Base-by-base conservation (phyloP, 2,797 vertebrate species). In the Chrysocyon brachyurus region DNA sequence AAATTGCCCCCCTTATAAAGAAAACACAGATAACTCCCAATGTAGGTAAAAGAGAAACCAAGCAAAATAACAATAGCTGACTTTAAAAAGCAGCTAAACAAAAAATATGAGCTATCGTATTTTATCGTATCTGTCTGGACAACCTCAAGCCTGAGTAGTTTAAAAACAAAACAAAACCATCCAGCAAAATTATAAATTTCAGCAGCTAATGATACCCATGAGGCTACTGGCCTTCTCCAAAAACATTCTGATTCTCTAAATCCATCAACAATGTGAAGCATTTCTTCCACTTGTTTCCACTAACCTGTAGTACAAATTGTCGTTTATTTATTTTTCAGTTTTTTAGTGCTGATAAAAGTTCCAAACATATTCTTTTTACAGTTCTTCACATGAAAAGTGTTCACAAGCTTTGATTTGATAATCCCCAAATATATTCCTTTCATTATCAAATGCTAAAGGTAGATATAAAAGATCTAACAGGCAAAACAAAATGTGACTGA, bases 111-210 rank as follows among this genome's bases (percentile, higher is more conserved):
- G 0, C n/a, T 68, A 73, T 81, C 11, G 11, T 15, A n/a, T 54
- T 0, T 1, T 46, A 0, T 17, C 75, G 1, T 89, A 57, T 90
- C 5, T 97, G 79, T 97, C 56, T 87, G 1, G 56, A 46, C 46
- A 56, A 59, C 16, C 52, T 24, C 3, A 94, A 88, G 11, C 8
- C 66, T 88, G 40, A 83, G 16, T n/a, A 61, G 40, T 4, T 7
- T 31, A 66, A 24, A 9, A 17, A 93, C 40, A 46, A 46, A 46
- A 46, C 40, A 46, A 64, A 96, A 88, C 2, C 8, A 54, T 56
- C 87, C 6, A 73, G 9, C 52, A 40, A 86, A 84, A 85, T 40
- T 94, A 79, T 46, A 96, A 61, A 79, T 95, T 97, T 72, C 57
- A 89, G 6, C 11, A 94, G 19, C 2, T 24, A 97, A 57, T 56